Evolutionary conservation across 2,888 invertebrate species (phyloP).

Genomic region (Clusia tigrina): DNA sequence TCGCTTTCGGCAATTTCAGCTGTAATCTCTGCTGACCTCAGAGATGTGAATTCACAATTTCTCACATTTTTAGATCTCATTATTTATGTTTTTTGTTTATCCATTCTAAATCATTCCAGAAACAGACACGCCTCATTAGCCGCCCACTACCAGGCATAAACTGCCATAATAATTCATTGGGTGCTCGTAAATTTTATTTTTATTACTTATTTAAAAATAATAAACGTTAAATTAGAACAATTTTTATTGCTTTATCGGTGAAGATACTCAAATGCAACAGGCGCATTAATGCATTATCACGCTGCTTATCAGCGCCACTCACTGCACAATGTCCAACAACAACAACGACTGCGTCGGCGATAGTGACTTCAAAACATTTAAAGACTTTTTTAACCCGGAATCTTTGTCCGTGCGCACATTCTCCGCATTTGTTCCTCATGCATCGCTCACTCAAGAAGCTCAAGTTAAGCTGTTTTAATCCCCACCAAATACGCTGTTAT

Average conservation of each 20-base stretch:
- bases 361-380: too few species aligned
- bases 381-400: too few species aligned
- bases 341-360: too few species aligned
- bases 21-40: too few species aligned
- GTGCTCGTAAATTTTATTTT: background rate
- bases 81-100: background rate
- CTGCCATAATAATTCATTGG: background rate
- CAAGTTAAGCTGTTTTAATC: too few species aligned
- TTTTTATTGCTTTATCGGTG: background rate
- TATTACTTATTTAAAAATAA: background rate
- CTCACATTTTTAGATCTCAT: background rate
- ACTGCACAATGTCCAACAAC: too few species aligned
- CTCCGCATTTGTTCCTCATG: too few species aligned
- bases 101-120: background rate
- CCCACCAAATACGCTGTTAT: too few species aligned
- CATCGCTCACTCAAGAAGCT: too few species aligned
- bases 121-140: constrained; percentile 8
- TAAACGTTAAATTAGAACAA: background rate
- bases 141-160: background rate
- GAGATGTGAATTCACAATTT: too few species aligned
- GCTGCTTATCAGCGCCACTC: constrained; percentile 1
- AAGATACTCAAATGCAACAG: background rate
- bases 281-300: constrained; percentile 2
- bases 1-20: too few species aligned
- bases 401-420: too few species aligned